phyloP scores from a whole-genome alignment of 2,888 invertebrate species.

The Herminia tarsipennalis region DNA sequence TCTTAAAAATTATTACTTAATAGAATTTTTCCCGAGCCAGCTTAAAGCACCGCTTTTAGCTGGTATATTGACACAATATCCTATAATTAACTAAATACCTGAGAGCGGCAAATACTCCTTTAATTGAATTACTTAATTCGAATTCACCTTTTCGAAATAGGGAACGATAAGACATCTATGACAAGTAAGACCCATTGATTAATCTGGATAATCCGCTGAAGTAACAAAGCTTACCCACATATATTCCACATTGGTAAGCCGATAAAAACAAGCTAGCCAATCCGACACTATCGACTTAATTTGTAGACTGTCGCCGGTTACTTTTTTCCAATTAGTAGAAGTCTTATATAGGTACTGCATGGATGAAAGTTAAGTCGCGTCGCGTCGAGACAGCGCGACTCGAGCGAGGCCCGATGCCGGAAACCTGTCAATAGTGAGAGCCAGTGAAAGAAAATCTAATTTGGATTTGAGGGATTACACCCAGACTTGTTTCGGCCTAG shows the following conservation, averaged over 20 bases:
- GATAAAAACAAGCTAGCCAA: constrained; percentile 23
- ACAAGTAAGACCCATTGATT: neutral
- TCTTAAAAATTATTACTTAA: no score
- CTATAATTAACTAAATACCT: no score
- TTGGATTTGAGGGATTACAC: constrained; percentile 84
- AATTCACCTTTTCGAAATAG: no score
- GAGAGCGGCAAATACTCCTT: no score
- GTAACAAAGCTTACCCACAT: neutral
- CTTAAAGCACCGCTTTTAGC: no score
- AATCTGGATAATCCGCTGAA: neutral
- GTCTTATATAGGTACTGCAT: constrained; percentile 40
- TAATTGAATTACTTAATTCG: no score
- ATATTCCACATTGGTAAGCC: constrained; percentile 1
- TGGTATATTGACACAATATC: no score
- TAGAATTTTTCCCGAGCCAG: no score
- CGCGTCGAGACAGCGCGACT: constrained; percentile 28
- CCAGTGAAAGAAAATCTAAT: constrained; percentile 84
- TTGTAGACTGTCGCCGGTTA: constrained; percentile 28
- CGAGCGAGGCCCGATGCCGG: constrained; percentile 50
- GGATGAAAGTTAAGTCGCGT: constrained; percentile 63
- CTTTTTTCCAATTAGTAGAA: constrained; percentile 63
- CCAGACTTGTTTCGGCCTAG: constrained; percentile 82
- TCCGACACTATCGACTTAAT: constrained; percentile 34
- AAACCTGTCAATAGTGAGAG: constrained; percentile 78
- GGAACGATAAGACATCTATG: no score